A percentile compares a stretch with the other conserved stretches of the same genome.
Evolutionary conservation across 2,113 vertebrate genomes (phyloP).

Genomic region (Pteronura brasiliensis): DNA sequence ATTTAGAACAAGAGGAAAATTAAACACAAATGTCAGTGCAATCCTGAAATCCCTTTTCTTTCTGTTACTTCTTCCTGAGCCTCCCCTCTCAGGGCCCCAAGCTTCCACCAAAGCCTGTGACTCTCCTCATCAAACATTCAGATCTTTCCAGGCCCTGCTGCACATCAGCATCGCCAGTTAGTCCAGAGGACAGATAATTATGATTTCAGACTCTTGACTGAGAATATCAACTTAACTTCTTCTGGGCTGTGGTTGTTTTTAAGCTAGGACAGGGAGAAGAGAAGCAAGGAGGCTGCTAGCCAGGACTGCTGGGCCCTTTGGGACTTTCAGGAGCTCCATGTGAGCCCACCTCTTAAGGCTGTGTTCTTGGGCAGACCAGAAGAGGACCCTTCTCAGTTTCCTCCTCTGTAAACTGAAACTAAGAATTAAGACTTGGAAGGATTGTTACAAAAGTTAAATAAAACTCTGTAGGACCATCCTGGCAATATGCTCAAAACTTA

Average conservation of each 20-base stretch:
- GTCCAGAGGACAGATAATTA: background rate
- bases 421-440: background rate
- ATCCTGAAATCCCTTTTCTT: conserved; percentile 22
- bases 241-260: background rate
- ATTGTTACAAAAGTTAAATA: background rate
- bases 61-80: background rate
- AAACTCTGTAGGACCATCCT: background rate
- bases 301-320: background rate
- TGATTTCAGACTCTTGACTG: background rate
- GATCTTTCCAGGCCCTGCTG: background rate
- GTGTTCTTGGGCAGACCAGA: background rate
- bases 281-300: background rate
- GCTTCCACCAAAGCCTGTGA: background rate
- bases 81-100: background rate
- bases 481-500: background rate
- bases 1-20: conserved; percentile 60
- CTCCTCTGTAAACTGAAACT: background rate
- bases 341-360: background rate
- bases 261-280: background rate
- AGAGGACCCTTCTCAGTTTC: background rate
- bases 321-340: background rate
- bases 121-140: background rate
- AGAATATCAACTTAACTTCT: background rate
- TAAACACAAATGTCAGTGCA: conserved; percentile 72
- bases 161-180: background rate